Conservation (phyloP, 2,113 vertebrate species). For the Mugil cephalus region DNA sequence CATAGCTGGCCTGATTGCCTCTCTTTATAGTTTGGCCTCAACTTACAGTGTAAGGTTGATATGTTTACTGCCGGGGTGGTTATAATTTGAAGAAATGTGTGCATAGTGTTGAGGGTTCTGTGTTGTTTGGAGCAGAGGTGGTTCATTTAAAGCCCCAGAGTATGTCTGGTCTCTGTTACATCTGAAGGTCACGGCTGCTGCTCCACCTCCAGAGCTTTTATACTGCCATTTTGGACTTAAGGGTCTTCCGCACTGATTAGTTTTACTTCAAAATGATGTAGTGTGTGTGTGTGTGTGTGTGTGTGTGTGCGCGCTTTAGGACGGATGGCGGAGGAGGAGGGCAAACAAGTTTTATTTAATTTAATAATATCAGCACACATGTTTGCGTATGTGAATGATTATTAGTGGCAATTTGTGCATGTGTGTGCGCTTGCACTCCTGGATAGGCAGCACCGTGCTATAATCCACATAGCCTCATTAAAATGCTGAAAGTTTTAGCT, state of each 20-base stretch:
- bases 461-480: slow-evolving; percentile 81
- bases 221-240: slow-evolving; percentile 54
- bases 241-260: slow-evolving; percentile 68
- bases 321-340: too few species aligned
- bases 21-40: slow-evolving; percentile 46
- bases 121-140: slow-evolving; percentile 33
- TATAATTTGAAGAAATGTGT: slow-evolving; percentile 52
- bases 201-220: slow-evolving; percentile 43
- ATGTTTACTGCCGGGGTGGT: slow-evolving; percentile 48
- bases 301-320: not conserved
- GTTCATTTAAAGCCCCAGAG: slow-evolving; percentile 51
- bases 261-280: slow-evolving; percentile 62
- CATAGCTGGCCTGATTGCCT: slow-evolving; percentile 31
- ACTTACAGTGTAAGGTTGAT: slow-evolving; percentile 45
- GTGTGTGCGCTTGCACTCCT: slow-evolving; percentile 31
- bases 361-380: slow-evolving; percentile 1
- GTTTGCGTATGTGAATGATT: slow-evolving; percentile 17
- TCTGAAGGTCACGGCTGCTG: slow-evolving; percentile 80
- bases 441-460: slow-evolving; percentile 39
- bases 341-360: not conserved
- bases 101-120: not conserved
- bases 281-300: not conserved
- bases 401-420: not conserved
- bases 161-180: slow-evolving; percentile 36
- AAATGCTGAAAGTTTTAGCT: slow-evolving; percentile 81